These are phyloP conservation scores for Drosophila truncata DNA, from an alignment of 1,140 invertebrate genomes.

Conservation along the genomic window DNA sequence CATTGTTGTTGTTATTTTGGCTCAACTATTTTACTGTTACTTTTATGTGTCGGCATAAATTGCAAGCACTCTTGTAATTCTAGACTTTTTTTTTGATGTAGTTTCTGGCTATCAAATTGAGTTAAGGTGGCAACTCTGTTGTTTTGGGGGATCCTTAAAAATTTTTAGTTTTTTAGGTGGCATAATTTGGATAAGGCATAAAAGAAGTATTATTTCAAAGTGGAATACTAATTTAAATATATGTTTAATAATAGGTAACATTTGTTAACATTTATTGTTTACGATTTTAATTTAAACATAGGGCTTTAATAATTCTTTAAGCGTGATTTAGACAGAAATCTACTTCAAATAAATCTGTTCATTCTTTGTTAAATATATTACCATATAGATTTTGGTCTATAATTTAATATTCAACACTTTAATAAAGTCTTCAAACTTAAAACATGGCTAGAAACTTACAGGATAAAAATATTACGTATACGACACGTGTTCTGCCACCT, in stretches of 20 bases:
- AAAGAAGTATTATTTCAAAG: neutral
- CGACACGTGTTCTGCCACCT: neutral
- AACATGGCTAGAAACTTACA: accelerated
- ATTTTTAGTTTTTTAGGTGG: neutral
- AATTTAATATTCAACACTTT: neutral
- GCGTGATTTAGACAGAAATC: too few species aligned
- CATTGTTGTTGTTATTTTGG: constrained; percentile 36
- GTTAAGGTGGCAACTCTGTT: constrained; percentile 21
- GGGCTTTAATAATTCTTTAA: too few species aligned
- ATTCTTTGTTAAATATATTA: too few species aligned
- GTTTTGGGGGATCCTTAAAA: neutral
- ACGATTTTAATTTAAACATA: too few species aligned
- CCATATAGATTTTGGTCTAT: too few species aligned
- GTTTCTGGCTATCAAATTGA: constrained; percentile 40
- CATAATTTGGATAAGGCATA: neutral
- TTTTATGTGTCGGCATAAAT: constrained; percentile 72
- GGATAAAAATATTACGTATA: neutral
- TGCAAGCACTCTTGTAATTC: constrained; percentile 24
- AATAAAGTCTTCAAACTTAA: neutral
- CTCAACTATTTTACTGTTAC: constrained; percentile 35
- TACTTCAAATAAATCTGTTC: too few species aligned
- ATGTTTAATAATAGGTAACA: neutral
- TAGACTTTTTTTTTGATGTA: neutral
- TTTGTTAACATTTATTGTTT: too few species aligned
- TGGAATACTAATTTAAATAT: neutral